Evolutionary conservation across 2,888 invertebrate genomes (phyloP), one percentile per base, ranked within the genome.

Genomic region (Amphimallon solstitiale): DNA sequence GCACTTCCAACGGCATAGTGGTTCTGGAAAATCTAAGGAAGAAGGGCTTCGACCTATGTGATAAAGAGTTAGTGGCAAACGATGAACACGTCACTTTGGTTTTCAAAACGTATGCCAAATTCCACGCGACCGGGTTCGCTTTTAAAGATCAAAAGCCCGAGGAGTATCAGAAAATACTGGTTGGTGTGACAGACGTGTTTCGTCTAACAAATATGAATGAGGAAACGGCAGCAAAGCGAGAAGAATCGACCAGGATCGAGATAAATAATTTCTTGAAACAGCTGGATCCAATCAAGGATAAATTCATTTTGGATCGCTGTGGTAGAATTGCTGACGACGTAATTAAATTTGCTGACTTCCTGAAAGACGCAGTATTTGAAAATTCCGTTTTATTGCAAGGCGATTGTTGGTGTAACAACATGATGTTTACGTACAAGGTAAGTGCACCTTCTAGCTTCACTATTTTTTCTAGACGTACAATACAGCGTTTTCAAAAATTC

Each of bases 41-140:
- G 9, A 12, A 54, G 5, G 74, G 75, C 1, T 78, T 69, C 63
- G 45, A 67, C 14, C n/a, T 75, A 38, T 70, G 71, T 54, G 66
- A 74, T 68, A 73, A 72, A 37, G 52, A 51, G 12, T 68, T 73
- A n/a, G 69, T 79, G 67, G 64, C 29, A 15, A 71, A 76, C 60
- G 69, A 72, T 5, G 62, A 73, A 15, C 78, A 78, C 54, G 66
- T 76, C 1, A 67, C 65, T 19, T 46, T 76, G n/a, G 73, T 78
- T 21, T 59, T 78, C 19, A 68, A 66, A 17, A 74, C 75, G 29
- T 74, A 77, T 37, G 77, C 71, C 1, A 73, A 72, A 45, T 73
- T 70, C 45, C 77, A 77, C 62, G 71, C 74, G 0, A 63, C 75
- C 23, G 75, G 75, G 0, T 76, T 72, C 60, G 76, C 73, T 0